phyloP scores from a whole-genome alignment of 1,140 invertebrate species.

The Lithobius niger region DNA sequence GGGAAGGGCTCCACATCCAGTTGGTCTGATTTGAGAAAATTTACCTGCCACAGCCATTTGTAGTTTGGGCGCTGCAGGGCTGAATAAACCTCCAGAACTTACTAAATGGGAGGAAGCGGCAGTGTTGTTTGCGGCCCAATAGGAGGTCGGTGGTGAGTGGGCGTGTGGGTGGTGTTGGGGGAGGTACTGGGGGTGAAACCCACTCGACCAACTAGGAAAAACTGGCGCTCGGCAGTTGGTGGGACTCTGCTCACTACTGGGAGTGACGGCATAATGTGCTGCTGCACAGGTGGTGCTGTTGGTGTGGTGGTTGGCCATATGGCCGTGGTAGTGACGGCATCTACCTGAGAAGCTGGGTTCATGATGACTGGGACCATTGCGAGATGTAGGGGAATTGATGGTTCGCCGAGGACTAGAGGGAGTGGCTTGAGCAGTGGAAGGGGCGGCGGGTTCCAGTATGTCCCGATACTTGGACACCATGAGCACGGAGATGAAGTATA shows the following conservation, averaged over 20 bases:
- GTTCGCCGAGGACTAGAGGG: conserved; percentile 33
- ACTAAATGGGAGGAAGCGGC: neutral
- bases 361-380: conserved; percentile 34
- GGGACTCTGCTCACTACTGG: conserved; percentile 5
- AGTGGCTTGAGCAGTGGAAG: conserved; percentile 7
- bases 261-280: neutral
- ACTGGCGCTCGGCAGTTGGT: neutral
- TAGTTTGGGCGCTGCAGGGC: neutral
- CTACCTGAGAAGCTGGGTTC: conserved; percentile 47
- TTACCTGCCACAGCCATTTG: neutral
- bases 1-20: no score
- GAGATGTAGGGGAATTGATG: conserved; percentile 26
- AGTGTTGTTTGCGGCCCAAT: neutral
- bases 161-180: conserved; percentile 8
- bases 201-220: conserved; percentile 3
- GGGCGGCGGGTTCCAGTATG: conserved; percentile 70
- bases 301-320: neutral
- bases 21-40: no score
- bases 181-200: conserved; percentile 6
- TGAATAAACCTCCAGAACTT: neutral
- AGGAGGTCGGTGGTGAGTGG: neutral
- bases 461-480: conserved; percentile 99
- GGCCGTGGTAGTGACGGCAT: conserved; percentile 18
- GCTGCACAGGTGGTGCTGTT: neutral
- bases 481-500: conserved; percentile 97